Percentiles rank a stretch among this genome's conserved stretches.
phyloP scores from a whole-genome alignment of 2,888 invertebrate genomes.

The Apamea anceps region DNA sequence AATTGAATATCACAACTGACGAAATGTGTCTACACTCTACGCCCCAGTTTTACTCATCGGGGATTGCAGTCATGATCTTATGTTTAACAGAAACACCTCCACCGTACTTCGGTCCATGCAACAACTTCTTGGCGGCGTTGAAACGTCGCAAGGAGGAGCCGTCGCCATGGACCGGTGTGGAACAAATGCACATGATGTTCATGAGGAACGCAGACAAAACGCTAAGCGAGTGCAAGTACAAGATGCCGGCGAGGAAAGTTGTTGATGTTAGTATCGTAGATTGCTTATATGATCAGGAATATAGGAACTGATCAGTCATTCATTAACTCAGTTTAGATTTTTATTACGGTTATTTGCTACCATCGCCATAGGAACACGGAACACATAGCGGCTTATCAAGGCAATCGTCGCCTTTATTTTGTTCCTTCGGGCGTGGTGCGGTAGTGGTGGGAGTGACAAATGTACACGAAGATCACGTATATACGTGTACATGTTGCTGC shows the following conservation, averaged over 20 bases:
- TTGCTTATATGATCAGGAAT: no score
- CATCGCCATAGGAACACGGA: no score
- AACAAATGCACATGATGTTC: constrained; percentile 72
- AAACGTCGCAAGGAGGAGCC: constrained; percentile 67
- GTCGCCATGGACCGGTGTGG: constrained; percentile 69
- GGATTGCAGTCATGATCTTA: background rate
- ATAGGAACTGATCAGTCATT: no score
- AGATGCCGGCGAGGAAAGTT: constrained; percentile 74
- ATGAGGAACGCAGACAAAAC: constrained; percentile 70
- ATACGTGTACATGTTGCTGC: no score
- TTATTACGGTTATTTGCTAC: no score
- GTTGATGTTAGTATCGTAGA: constrained; percentile 72
- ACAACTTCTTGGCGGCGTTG: constrained; percentile 66
- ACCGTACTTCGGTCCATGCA: constrained; percentile 58
- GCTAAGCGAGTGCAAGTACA: constrained; percentile 73
- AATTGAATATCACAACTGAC: background rate
- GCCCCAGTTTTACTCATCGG: background rate
- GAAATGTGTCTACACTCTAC: background rate
- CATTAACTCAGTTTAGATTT: no score
- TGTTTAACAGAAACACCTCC: constrained; percentile 40
- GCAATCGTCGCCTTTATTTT: no score
- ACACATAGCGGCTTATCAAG: no score
- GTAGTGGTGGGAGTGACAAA: no score
- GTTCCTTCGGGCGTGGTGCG: no score
- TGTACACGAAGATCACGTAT: no score